Evolutionary conservation across 2,113 vertebrate species (phyloP).

Genomic region (Coregonus clupeaformis): DNA sequence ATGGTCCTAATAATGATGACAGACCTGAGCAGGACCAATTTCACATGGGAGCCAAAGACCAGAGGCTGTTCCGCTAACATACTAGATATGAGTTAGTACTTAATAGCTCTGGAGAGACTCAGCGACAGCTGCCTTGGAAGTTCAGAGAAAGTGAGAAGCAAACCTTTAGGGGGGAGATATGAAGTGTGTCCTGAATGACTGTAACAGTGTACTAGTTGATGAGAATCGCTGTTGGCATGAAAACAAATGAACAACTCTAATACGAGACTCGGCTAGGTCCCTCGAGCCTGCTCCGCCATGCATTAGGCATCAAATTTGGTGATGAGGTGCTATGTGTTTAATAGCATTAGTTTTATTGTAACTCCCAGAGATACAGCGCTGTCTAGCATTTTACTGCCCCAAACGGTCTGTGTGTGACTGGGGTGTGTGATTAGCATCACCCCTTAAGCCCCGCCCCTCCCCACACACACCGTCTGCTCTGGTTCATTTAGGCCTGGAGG

Average conservation of each 20-base stretch:
- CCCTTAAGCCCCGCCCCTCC: slow-evolving; percentile 22
- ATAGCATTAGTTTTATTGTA: slow-evolving; percentile 16
- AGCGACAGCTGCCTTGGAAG: slow-evolving; percentile 9
- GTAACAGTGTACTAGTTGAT: slow-evolving; percentile 27
- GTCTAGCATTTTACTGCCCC: slow-evolving; percentile 36
- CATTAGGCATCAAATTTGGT: slow-evolving; percentile 37
- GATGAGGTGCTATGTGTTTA: slow-evolving; percentile 17
- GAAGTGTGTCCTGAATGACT: slow-evolving; percentile 12
- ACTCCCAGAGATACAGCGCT: slow-evolving; percentile 19
- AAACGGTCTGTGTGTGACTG: slow-evolving; percentile 22
- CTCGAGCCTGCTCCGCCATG: not conserved
- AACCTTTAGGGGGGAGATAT: slow-evolving; percentile 5
- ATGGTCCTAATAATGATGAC: no score
- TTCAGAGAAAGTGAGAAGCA: slow-evolving; percentile 35
- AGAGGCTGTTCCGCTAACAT: not conserved
- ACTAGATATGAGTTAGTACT: slow-evolving; percentile 8
- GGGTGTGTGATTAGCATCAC: slow-evolving; percentile 44
- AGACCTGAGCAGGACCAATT: not conserved
- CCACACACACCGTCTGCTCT: slow-evolving; percentile 16
- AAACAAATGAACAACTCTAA: slow-evolving; percentile 45
- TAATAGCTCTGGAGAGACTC: slow-evolving; percentile 9
- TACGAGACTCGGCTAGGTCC: slow-evolving; percentile 11
- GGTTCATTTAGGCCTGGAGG: slow-evolving; percentile 64
- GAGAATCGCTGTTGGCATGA: slow-evolving; percentile 31
- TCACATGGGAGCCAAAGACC: not conserved